Conservation (phyloP, 2,797 vertebrate species). For the Zalophus californianus region DNA sequence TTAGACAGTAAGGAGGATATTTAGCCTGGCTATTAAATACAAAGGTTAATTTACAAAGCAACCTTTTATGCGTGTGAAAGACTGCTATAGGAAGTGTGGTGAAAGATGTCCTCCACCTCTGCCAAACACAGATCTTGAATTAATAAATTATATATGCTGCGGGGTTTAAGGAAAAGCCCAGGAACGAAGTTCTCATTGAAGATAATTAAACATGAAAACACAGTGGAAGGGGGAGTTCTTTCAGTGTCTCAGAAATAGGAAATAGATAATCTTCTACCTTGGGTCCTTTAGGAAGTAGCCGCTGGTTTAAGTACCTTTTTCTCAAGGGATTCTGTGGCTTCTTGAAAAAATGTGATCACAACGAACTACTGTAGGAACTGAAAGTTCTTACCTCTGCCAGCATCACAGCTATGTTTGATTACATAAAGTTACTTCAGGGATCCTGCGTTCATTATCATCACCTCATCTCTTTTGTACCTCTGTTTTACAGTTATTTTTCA, state of each 20-base stretch:
- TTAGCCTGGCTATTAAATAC: background rate
- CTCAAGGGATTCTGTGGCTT: conserved; percentile 56
- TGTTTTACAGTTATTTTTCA: background rate
- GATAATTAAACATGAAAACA: background rate
- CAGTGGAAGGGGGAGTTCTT: conserved; percentile 32
- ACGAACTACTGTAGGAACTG: background rate
- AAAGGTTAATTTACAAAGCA: conserved; percentile 24
- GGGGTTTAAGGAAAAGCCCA: background rate
- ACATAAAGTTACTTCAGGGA: background rate
- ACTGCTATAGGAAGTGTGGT: background rate
- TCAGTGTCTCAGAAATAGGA: conserved; percentile 49
- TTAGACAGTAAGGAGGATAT: background rate
- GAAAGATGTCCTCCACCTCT: background rate
- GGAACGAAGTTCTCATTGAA: background rate
- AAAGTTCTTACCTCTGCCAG: background rate
- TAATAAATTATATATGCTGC: background rate
- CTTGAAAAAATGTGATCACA: conserved; percentile 13
- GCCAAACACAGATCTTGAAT: background rate
- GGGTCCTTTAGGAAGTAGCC: conserved; percentile 45
- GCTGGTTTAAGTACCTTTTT: conserved; percentile 28
- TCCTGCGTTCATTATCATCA: background rate
- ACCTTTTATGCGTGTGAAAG: background rate
- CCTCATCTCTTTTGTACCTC: background rate
- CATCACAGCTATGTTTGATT: background rate
- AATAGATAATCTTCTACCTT: conserved; percentile 24